A percentile compares a stretch with the other conserved stretches of the same genome.
Conservation (phyloP, 2,888 invertebrate genomes). For the Heliconius cydno region DNA sequence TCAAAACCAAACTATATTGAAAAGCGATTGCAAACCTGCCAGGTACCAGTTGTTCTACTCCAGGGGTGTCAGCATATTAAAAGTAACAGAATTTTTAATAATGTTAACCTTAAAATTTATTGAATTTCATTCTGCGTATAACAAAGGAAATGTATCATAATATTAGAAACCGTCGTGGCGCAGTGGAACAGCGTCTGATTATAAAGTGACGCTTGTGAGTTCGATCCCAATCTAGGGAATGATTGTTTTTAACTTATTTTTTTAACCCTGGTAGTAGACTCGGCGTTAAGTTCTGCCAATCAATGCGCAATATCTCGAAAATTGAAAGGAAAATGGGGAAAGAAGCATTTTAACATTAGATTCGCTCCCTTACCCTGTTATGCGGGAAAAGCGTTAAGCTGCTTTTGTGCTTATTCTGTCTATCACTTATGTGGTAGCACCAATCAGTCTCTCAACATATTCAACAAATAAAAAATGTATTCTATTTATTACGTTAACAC, state of each 20-base stretch:
- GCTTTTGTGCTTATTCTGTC: background rate
- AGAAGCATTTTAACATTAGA: background rate
- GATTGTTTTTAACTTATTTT: background rate
- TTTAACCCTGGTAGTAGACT: background rate
- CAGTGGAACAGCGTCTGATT: background rate
- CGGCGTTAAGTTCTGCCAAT: background rate
- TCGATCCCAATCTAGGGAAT: background rate
- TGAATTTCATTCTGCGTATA: background rate
- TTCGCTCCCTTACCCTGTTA: background rate
- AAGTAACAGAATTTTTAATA: too few species aligned
- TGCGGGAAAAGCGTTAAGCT: background rate
- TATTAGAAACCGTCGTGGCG: background rate
- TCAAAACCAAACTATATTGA: conserved; percentile 14
- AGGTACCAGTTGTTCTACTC: conserved; percentile 16
- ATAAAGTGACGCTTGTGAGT: background rate
- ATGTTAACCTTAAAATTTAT: background rate
- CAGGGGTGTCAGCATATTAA: background rate
- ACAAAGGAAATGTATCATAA: background rate
- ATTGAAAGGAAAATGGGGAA: background rate
- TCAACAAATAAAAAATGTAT: background rate
- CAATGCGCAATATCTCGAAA: background rate
- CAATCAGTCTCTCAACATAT: background rate
- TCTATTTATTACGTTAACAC: too few species aligned
- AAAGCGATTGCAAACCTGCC: conserved; percentile 10
- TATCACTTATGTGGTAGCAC: background rate